Conservation (phyloP, 64 coral and sea anemone species). For the Stylophora pistillata region DNA sequence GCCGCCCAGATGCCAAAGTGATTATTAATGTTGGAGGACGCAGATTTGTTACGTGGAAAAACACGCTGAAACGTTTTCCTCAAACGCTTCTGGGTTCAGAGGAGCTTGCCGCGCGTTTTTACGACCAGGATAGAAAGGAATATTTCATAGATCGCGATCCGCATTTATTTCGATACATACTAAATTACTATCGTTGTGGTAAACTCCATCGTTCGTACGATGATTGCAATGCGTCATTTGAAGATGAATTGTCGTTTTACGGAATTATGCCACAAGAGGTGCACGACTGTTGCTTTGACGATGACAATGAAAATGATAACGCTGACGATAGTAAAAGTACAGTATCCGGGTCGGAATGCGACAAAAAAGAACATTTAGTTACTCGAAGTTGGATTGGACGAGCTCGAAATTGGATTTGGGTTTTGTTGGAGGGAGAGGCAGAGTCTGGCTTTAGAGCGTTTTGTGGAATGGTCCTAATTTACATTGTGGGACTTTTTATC, state of each 20-base stretch:
- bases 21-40: constrained; percentile 85
- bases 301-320: constrained; percentile 63
- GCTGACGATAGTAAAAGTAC: constrained; percentile 33
- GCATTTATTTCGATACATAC: constrained; percentile 92
- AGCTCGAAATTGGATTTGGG: constrained; percentile 36
- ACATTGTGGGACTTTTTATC: constrained; percentile 83
- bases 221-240: constrained; percentile 81
- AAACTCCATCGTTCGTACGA: constrained; percentile 90
- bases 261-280: constrained; percentile 81
- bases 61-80: constrained; percentile 81
- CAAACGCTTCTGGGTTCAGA: constrained; percentile 80
- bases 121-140: constrained; percentile 82
- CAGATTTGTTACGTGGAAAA: constrained; percentile 84
- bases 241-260: constrained; percentile 82
- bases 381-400: neutral
- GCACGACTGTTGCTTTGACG: constrained; percentile 92
- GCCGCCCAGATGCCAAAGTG: constrained; percentile 53
- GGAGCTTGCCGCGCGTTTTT: constrained; percentile 70
- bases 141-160: constrained; percentile 92
- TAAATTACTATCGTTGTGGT: constrained; percentile 87
- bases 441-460: constrained; percentile 52
- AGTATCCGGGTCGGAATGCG: neutral
- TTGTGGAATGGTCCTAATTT: constrained; percentile 65
- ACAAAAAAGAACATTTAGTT: neutral
- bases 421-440: constrained; percentile 53